Evolutionary conservation across 2,797 vertebrate species (phyloP), one percentile per base, ranked within the genome.

Genomic region (Cetoscarus ocellatus): DNA sequence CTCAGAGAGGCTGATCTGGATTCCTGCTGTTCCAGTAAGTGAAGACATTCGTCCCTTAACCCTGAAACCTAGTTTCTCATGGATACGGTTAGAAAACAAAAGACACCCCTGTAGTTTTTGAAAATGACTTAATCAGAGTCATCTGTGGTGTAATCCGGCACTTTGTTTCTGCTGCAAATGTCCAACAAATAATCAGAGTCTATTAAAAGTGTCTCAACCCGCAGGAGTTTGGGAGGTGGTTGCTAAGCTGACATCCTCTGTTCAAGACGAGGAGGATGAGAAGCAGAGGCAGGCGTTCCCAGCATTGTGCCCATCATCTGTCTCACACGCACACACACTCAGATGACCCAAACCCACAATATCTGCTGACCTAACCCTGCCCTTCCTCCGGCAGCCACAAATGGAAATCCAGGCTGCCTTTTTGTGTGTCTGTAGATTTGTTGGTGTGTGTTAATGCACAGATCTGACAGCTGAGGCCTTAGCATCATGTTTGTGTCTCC

Each of bases 331-430:
- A 57, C 51, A 63, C 63, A 79, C 43, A 79, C 45, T 66, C 3
- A 67, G 45, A 47, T 82, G 77, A 88, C 85, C 86, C 72, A 90
- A 86, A 92, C 75, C 88, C 88, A 79, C 87, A 88, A 79, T 77
- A 87, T 82, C 87, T 86, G 75, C 70, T 87, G 86, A 92, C 84
- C 80, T 56, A 56, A 79, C 85, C 78, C 75, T 82, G 90, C 72
- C 86, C 91, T 91, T 91, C 89, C 82, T 86, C 71, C 73, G 76
- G 63, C 69, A 43, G 65, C 86, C 73, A 59, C 87, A 89, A 86
- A 90, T 91, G 90, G 90, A 92, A 93, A 86, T 59, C 76, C 90
- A 93, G 87, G 48, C 73, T n/a, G 14, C 40, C 27, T 58, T 54
- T 14, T 62, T 50, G 50, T 54, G 59, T 73, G 60, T 73, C 65